Conservation (phyloP, 2,113 vertebrate species). For the Phainopepla nitens region DNA sequence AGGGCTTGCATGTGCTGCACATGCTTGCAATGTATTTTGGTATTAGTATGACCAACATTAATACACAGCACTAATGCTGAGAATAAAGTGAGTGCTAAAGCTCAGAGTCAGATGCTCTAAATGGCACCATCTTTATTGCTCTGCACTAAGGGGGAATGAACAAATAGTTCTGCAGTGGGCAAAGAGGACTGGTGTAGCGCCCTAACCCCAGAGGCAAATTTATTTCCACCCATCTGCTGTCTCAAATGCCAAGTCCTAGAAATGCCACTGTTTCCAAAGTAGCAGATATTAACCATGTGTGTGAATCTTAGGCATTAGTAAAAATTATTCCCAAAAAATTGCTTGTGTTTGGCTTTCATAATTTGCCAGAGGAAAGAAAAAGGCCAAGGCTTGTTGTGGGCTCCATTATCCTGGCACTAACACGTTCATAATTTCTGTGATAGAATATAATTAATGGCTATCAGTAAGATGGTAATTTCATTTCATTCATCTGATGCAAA, state of each 20-base stretch:
- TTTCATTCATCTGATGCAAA: background rate
- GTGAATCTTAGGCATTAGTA: constrained; percentile 22
- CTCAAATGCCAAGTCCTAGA: constrained; percentile 53
- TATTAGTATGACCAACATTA: constrained; percentile 6
- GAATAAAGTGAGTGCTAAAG: constrained; percentile 10
- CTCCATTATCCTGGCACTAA: background rate
- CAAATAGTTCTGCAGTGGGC: background rate
- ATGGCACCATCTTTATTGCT: constrained; percentile 8
- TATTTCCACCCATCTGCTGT: constrained; percentile 54
- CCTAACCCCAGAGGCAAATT: constrained; percentile 56
- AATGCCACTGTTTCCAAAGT: constrained; percentile 54
- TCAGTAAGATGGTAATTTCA: background rate
- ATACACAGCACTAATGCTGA: background rate
- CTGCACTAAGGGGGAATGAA: background rate
- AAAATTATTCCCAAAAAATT: background rate
- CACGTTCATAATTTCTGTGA: background rate
- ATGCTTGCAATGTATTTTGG: constrained; percentile 16
- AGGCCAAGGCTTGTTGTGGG: background rate
- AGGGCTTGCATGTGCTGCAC: background rate
- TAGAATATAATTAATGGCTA: background rate
- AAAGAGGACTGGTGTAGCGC: background rate
- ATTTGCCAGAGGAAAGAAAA: background rate
- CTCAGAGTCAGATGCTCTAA: constrained; percentile 1
- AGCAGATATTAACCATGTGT: constrained; percentile 48
- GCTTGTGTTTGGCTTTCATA: constrained; percentile 20